These are phyloP conservation scores for Melanotaenia pygmaea DNA, from an alignment of 2,797 vertebrate genomes.

Conservation along the genomic window DNA sequence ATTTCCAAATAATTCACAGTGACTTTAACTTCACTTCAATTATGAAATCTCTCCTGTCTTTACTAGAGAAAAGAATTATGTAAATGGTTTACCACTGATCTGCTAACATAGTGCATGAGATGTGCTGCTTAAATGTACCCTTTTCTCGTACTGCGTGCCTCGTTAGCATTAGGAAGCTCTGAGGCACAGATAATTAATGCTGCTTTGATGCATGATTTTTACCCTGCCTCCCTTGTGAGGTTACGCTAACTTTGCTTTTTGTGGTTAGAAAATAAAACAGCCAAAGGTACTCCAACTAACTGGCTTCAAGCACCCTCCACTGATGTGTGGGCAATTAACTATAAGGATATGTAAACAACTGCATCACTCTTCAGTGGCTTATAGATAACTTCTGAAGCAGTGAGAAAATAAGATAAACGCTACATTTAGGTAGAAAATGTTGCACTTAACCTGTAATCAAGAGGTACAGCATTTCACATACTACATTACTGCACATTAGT, in stretches of 20 bases:
- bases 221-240: not conserved
- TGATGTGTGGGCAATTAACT: conserved; percentile 10
- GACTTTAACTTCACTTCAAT: not conserved
- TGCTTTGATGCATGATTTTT: not conserved
- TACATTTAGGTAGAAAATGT: not conserved
- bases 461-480: not conserved
- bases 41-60: conserved; percentile 4
- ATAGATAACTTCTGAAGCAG: not conserved
- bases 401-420: not conserved
- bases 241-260: not conserved
- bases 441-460: not conserved
- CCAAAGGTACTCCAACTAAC: not conserved
- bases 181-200: not conserved
- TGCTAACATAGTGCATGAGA: not conserved
- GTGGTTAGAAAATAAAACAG: not conserved
- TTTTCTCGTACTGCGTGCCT: conserved; percentile 1
- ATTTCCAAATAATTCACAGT: not conserved
- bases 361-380: not conserved
- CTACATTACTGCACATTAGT: not conserved
- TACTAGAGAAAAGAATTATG: not conserved
- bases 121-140: conserved; percentile 10
- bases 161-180: not conserved
- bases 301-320: conserved; percentile 27
- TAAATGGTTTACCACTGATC: conserved; percentile 26
- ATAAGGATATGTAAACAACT: conserved; percentile 1